phyloP scores from a whole-genome alignment of 2,888 invertebrate species.

The Xestia ashworthii region DNA sequence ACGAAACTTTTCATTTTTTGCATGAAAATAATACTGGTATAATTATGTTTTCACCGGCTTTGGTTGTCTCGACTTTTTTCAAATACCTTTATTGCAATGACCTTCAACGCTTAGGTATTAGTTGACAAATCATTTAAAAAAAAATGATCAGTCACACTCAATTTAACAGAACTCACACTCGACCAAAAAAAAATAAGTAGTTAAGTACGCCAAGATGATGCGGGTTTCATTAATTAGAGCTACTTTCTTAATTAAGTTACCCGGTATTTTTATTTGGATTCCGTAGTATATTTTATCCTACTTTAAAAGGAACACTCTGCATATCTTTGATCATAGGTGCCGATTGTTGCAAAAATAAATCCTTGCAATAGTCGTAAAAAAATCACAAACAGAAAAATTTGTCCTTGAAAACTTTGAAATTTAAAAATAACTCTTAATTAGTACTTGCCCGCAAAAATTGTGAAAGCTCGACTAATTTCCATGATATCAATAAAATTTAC shows the following conservation, averaged over 20 bases:
- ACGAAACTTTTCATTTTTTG: too few species aligned
- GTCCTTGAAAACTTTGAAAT: not conserved
- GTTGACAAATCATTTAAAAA: not conserved
- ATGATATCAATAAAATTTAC: too few species aligned
- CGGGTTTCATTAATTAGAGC: not conserved
- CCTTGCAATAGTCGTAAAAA: not conserved
- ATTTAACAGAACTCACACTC: not conserved
- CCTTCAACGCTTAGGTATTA: not conserved
- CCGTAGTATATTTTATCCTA: not conserved
- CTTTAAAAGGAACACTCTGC: not conserved
- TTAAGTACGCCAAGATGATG: not conserved
- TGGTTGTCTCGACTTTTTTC: too few species aligned
- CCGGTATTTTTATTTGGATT: not conserved
- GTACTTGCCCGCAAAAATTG: too few species aligned
- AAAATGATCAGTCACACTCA: not conserved
- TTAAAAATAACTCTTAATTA: not conserved
- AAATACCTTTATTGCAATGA: not conserved
- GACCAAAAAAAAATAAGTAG: not conserved
- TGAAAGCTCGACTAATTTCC: too few species aligned
- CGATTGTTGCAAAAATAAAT: not conserved
- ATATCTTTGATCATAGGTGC: not conserved
- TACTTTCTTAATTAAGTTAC: not conserved
- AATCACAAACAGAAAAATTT: too few species aligned
- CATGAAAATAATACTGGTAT: too few species aligned
- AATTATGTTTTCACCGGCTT: too few species aligned